Base-by-base conservation (phyloP, 2,113 vertebrate species). In the Aphyosemion australe region DNA sequence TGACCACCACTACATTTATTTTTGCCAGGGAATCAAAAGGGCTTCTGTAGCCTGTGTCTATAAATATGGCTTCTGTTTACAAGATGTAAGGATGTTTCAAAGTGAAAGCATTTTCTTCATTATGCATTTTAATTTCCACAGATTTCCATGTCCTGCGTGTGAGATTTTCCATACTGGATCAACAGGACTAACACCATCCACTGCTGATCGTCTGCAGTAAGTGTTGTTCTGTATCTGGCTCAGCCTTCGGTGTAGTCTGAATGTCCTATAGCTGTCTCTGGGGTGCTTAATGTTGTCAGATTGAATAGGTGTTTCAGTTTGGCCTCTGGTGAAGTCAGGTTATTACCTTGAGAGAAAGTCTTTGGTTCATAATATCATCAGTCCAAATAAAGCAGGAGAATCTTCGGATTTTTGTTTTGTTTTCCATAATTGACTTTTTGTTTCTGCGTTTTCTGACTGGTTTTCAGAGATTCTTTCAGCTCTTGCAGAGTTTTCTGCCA, bases 141-240 rank as follows among this genome's bases (percentile, higher is more conserved):
- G 91, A 90, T 83, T 89, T 90, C 81, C 79, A 90, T 90, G 88
- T 89, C 78, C 84, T 72, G 65, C 61, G 70, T 88, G 76, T 84
- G 76, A 88, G 64, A 48, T 16, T 69, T 76, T 73, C 50, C 69
- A 53, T 62, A 80, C 64, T 42, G 69, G 66, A 87, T 80, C 64
- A 76, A 69, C 71, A 55, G 41, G 41, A 81, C 69, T 70, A 67
- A 66, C 57, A 72, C 68, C 60, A 12, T 63, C 72, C 31, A n/a
- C 69, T 72, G 54, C 58, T 65, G 56, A 72, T 65, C 53, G 50
- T 78, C 54, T 74, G 66, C 75, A 82, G 89, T 92, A 72, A 89
- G 89, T 60, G 4, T 26, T 11, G 60, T 8, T 8, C 34, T 54
- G 53, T 69, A 41, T 55, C 16, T 32, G 60, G 12, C 39, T 11